Evolutionary conservation across 2,797 vertebrate species (phyloP), one percentile per base, ranked within the genome.

Genomic region (Huso huso): DNA sequence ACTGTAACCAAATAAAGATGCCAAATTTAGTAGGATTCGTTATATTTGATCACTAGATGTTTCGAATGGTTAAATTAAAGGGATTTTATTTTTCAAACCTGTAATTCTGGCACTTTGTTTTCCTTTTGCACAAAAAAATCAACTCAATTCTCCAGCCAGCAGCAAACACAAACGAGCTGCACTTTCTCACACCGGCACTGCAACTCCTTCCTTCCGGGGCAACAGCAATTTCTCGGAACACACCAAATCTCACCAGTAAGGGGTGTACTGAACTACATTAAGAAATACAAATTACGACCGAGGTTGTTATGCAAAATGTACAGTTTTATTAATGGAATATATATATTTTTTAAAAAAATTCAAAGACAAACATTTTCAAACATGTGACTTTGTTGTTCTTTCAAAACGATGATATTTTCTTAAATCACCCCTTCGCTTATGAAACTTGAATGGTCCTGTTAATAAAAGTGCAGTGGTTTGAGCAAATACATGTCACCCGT

Each of bases 171-270:
- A 64, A 68, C 37, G 52, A 68, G 51, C 60, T 71, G 72, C 71
- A 71, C 72, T 69, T 70, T 73, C 52, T 55, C 58, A 61, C 71
- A 50, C 75, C 66, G 65, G 68, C 63, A 67, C 50, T 71, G 51
- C 62, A 61, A 67, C 10, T 51, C 9, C 62, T 64, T 67, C 11
- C 62, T 71, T 83, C 80, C 80, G 78, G 74, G 66, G 69, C 61
- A 59, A 49, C 61, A 37, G 65, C 64, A 15, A 11, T 12, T 49
- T 67, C 58, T 62, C 6, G 55, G 66, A 55, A 48, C 11, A 13
- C 15, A 71, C 66, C 37, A 71, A n/a, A 8, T 49, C 6, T 10
- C 18, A 11, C 7, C 7, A 49, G 51, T 23, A 66, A 66, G 52
- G 10, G 55, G 12, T n/a, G 51, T 57, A 55, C 4, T 37, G 23